These are phyloP conservation scores for Apotomis turbidana DNA, from an alignment of 2,888 invertebrate genomes.

Conservation along the genomic window DNA sequence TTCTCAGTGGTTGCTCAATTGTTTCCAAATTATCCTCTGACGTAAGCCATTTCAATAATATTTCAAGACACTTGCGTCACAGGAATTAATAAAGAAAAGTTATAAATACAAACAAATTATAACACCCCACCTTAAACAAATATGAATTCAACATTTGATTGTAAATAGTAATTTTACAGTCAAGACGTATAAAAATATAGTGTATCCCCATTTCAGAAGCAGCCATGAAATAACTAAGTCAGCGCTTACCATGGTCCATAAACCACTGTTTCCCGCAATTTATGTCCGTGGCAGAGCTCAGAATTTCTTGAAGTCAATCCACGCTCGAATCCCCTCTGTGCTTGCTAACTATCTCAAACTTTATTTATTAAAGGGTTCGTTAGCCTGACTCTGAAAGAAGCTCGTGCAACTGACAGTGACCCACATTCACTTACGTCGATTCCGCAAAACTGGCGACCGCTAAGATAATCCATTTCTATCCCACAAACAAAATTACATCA, in stretches of 20 bases:
- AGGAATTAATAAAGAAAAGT: conserved; percentile 2
- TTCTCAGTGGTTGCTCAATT: conserved; percentile 23
- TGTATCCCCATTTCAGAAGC: conserved; percentile 11
- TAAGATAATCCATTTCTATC: conserved; percentile 10
- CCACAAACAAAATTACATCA: conserved; percentile 46
- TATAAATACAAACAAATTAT: conserved; percentile 16
- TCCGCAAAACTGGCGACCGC: conserved; percentile 9
- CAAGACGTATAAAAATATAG: background rate
- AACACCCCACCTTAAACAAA: background rate
- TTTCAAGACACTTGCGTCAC: conserved; percentile 26
- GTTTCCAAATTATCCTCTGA: conserved; percentile 32
- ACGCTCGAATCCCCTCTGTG: conserved; percentile 17
- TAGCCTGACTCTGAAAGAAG: conserved; percentile 17
- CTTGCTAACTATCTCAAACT: conserved; percentile 25
- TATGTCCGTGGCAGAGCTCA: conserved; percentile 28
- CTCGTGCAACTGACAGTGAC: conserved; percentile 20
- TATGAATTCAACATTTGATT: background rate
- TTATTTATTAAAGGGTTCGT: conserved; percentile 26
- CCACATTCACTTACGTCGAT: conserved; percentile 5
- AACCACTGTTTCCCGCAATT: conserved; percentile 37
- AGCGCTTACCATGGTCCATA: conserved; percentile 34
- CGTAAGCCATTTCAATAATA: conserved; percentile 28
- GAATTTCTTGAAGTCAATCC: conserved; percentile 36
- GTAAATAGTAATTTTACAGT: background rate
- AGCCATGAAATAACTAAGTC: conserved; percentile 29